phyloP scores from a whole-genome alignment of 2,888 invertebrate genomes.

The Raillietiella orientalis region DNA sequence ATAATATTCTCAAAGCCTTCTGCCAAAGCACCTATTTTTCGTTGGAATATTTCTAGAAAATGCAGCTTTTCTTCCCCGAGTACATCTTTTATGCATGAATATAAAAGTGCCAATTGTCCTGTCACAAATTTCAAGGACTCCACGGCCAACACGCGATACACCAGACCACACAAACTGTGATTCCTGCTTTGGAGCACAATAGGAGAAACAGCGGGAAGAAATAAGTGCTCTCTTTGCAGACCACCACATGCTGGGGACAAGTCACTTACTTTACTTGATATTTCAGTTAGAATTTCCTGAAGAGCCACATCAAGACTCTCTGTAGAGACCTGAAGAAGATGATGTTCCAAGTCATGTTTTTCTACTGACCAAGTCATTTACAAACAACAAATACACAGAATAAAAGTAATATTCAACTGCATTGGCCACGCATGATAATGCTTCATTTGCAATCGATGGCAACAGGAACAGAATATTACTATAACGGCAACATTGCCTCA shows the following conservation, averaged over 20 bases:
- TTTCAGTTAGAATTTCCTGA: too few relatives aligned
- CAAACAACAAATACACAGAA: constrained; percentile 55
- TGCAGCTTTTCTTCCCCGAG: too few relatives aligned
- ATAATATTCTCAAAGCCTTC: too few relatives aligned
- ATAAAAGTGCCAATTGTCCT: constrained; percentile 50
- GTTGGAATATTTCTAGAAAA: too few relatives aligned
- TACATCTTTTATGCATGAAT: constrained; percentile 54
- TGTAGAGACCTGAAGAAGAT: too few relatives aligned
- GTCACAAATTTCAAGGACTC: constrained; percentile 73
- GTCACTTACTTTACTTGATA: too few relatives aligned
- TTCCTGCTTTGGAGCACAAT: constrained; percentile 29
- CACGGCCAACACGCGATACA: constrained; percentile 59
- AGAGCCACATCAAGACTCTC: too few relatives aligned
- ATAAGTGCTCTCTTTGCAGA: too few relatives aligned
- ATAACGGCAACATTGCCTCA: constrained; percentile 55
- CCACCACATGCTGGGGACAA: too few relatives aligned
- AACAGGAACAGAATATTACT: constrained; percentile 67
- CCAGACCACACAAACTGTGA: constrained; percentile 42
- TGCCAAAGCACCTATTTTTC: too few relatives aligned
- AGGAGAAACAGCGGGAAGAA: constrained; percentile 23
- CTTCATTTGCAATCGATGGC: constrained; percentile 62
- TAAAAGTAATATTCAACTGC: constrained; percentile 77
- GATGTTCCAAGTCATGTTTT: too few relatives aligned
- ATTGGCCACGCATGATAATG: constrained; percentile 64
- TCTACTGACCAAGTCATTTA: constrained; percentile 17